Percentiles rank a stretch among this genome's conserved stretches.
These are phyloP conservation scores for Mystacides longicornis DNA, from an alignment of 2,888 invertebrate genomes.

Conservation along the genomic window DNA sequence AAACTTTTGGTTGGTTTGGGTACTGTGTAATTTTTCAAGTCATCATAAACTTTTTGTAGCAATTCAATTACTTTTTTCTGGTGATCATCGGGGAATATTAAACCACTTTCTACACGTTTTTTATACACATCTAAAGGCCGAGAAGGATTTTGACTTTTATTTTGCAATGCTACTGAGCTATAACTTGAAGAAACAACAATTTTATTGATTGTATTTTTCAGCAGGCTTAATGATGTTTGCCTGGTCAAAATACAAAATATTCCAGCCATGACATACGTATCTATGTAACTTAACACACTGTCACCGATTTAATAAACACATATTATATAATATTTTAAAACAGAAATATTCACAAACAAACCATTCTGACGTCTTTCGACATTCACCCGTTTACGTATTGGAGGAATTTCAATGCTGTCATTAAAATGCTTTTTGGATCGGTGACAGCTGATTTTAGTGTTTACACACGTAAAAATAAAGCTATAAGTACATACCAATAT, in stretches of 20 bases:
- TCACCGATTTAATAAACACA: background rate
- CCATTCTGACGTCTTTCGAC: background rate
- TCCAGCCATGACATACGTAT: background rate
- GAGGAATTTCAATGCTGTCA: background rate
- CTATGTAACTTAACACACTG: background rate
- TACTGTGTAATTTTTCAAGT: conserved; percentile 51
- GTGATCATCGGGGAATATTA: conserved; percentile 59
- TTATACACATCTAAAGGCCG: conserved; percentile 51
- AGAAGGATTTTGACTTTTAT: background rate
- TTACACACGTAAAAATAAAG: too few species aligned
- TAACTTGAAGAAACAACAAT: background rate
- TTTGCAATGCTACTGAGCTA: background rate
- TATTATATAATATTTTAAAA: background rate
- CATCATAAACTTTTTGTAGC: conserved; percentile 62
- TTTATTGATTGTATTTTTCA: background rate
- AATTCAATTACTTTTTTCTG: conserved; percentile 63
- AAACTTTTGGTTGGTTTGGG: conserved; percentile 28
- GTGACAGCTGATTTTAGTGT: background rate
- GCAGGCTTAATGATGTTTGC: background rate
- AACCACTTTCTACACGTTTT: conserved; percentile 51
- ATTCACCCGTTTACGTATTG: background rate
- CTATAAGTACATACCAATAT: too few species aligned
- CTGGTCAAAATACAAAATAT: background rate
- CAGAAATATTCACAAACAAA: background rate
- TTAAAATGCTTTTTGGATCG: too few species aligned